phyloP scores from a whole-genome alignment of 2,888 invertebrate genomes.

The Hypomecis atomaria region DNA sequence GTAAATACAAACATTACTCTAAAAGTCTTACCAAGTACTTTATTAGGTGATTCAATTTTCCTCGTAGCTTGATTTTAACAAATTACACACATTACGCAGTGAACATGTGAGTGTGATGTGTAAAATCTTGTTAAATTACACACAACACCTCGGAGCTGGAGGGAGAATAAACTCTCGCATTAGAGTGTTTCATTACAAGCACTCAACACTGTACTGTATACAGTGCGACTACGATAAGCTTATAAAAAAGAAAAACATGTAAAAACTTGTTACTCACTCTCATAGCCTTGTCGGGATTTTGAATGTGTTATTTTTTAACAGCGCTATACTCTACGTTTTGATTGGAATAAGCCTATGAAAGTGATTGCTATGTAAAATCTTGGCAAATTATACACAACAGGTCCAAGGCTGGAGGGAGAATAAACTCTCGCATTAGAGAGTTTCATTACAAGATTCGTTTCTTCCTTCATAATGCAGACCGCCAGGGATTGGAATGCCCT shows the following conservation, averaged over 20 bases:
- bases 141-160: slow-evolving; percentile 10
- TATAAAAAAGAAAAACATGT: neutral
- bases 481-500: too few relatives aligned
- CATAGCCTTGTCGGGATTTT: too few relatives aligned
- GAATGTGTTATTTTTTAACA: too few relatives aligned
- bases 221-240: slow-evolving; percentile 5
- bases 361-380: slow-evolving; percentile 26
- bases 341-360: too few relatives aligned
- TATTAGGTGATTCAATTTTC: neutral
- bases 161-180: slow-evolving; percentile 22
- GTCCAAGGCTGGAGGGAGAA: slow-evolving; percentile 7
- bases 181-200: slow-evolving; percentile 26
- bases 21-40: too few relatives aligned
- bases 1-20: too few relatives aligned
- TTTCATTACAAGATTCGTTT: slow-evolving; percentile 26
- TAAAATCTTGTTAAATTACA: slow-evolving; percentile 28
- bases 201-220: slow-evolving; percentile 16
- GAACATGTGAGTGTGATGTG: slow-evolving; percentile 20
- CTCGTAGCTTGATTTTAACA: neutral
- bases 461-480: too few relatives aligned
- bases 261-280: too few relatives aligned
- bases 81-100: neutral
- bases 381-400: slow-evolving; percentile 19
- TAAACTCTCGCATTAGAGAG: slow-evolving; percentile 24
- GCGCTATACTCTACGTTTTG: too few relatives aligned